These are phyloP conservation scores for Martes martes DNA, from an alignment of 2,113 vertebrate species.

Conservation along the genomic window DNA sequence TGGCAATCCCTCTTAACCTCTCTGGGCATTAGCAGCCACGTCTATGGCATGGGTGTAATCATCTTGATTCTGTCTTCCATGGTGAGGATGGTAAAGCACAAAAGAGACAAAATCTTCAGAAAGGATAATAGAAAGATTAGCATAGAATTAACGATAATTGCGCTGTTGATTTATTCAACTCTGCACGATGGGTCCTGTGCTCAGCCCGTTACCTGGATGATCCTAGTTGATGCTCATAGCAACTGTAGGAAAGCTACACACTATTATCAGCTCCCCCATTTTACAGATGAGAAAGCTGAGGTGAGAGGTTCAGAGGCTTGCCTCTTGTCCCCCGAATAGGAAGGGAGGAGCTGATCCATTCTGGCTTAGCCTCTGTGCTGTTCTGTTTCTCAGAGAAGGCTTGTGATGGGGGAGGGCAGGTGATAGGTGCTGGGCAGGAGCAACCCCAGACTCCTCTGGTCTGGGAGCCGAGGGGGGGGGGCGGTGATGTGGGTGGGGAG, in stretches of 20 bases:
- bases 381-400: not conserved
- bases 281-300: not conserved
- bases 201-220: not conserved
- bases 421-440: not conserved
- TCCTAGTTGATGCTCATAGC: not conserved
- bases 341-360: not conserved
- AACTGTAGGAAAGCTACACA: accelerated
- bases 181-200: not conserved
- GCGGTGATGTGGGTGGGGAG: no score
- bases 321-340: accelerated
- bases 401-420: not conserved
- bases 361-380: not conserved
- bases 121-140: not conserved
- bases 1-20: not conserved
- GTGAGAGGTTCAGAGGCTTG: not conserved
- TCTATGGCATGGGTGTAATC: not conserved
- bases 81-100: not conserved
- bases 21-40: not conserved
- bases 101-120: not conserved
- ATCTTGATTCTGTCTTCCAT: not conserved
- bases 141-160: no score
- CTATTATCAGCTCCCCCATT: not conserved
- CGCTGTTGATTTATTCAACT: no score
- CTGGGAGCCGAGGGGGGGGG: no score
- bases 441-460: not conserved